Percentiles rank a stretch among this genome's conserved stretches.
Conservation (phyloP, 1,140 invertebrate genomes). For the Triops longicaudatus region DNA sequence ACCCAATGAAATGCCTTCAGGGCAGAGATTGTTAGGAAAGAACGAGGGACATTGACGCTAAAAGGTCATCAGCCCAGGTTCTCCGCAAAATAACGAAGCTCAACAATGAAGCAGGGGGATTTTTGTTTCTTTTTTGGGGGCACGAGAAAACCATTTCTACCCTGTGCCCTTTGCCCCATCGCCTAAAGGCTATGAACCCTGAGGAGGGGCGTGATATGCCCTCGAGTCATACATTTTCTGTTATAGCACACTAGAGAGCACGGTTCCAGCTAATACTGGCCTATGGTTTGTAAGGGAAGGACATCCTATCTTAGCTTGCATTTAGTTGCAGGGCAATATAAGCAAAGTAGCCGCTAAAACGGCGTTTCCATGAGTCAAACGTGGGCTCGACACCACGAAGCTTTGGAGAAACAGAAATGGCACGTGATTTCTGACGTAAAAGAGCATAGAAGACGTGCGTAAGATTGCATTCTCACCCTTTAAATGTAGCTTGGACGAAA, state of each 20-base stretch:
- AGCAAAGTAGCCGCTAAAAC: no score
- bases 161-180: not conserved
- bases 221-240: not conserved
- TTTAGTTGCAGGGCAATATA: no score
- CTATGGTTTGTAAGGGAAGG: not conserved
- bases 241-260: not conserved
- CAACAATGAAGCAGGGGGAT: not conserved
- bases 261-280: not conserved
- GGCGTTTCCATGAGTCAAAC: no score
- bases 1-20: not conserved
- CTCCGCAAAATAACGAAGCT: slow-evolving; percentile 4
- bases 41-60: slow-evolving; percentile 8
- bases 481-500: no score
- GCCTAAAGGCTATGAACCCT: not conserved
- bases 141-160: no score
- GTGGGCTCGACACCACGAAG: no score
- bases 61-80: not conserved
- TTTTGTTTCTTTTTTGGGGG: no score
- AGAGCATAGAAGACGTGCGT: no score
- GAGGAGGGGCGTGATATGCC: not conserved
- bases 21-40: not conserved
- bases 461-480: no score
- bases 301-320: not conserved
- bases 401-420: no score
- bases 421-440: no score